phyloP scores from a whole-genome alignment of 2,113 vertebrate species.

The Cottus gobio region DNA sequence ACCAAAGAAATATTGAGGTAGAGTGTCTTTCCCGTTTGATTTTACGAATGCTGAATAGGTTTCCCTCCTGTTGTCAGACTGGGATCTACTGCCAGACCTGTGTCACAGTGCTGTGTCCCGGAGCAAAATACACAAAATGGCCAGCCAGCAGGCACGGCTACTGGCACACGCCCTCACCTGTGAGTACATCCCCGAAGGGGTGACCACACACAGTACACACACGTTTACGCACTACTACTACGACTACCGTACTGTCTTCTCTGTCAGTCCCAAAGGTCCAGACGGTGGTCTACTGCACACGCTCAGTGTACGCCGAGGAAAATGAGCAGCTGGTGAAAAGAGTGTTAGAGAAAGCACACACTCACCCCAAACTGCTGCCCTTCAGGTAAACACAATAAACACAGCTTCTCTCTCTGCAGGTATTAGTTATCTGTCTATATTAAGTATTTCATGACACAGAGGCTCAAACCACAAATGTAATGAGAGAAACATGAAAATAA shows the following conservation, averaged over 20 bases:
- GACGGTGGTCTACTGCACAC: constrained; percentile 93
- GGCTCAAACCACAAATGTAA: constrained; percentile 13
- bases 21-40: neutral
- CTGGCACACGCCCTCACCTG: constrained; percentile 88
- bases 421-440: neutral
- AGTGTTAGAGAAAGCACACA: constrained; percentile 82
- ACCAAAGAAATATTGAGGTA: neutral
- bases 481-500: neutral
- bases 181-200: constrained; percentile 73
- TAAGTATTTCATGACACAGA: constrained; percentile 14
- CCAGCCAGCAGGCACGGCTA: constrained; percentile 82
- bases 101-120: constrained; percentile 84
- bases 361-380: constrained; percentile 79
- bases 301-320: constrained; percentile 91
- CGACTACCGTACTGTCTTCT: neutral
- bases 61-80: constrained; percentile 80
- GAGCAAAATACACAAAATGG: constrained; percentile 83
- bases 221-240: neutral
- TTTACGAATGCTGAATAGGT: neutral
- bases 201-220: neutral
- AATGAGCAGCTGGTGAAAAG: constrained; percentile 90
- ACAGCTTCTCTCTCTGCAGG: neutral
- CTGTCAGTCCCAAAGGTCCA: constrained; percentile 88
- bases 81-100: constrained; percentile 86
- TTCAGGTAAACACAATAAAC: constrained; percentile 84